These are phyloP conservation scores for Gymnocypris eckloni DNA, from an alignment of 2,797 vertebrate genomes.

Conservation along the genomic window DNA sequence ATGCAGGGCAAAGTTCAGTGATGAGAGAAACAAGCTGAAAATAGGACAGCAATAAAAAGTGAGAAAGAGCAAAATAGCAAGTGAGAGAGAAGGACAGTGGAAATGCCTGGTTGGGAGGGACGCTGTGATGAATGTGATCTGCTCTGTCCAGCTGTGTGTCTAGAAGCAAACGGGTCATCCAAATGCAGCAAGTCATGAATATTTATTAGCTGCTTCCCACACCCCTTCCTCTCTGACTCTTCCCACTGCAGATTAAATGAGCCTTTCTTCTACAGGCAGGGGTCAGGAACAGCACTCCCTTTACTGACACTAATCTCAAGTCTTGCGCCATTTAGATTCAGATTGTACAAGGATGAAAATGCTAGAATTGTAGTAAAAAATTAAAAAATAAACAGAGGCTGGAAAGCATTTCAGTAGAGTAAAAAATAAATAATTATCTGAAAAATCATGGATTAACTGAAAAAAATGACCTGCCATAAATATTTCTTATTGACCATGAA, in stretches of 20 bases:
- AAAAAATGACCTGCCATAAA: background rate
- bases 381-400: constrained; percentile 26
- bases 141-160: constrained; percentile 55
- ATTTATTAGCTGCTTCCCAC: constrained; percentile 45
- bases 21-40: constrained; percentile 44
- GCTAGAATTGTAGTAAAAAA: background rate
- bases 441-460: background rate
- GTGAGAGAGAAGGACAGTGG: background rate
- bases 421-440: background rate
- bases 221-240: background rate
- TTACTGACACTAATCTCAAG: constrained; percentile 6
- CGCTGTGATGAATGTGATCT: constrained; percentile 33
- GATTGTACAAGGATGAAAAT: constrained; percentile 18
- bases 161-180: constrained; percentile 28
- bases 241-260: constrained; percentile 31
- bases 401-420: background rate
- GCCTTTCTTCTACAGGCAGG: constrained; percentile 24
- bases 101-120: constrained; percentile 2
- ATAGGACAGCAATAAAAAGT: constrained; percentile 27
- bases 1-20: constrained; percentile 58
- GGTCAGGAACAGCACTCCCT: background rate
- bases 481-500: background rate
- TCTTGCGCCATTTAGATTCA: constrained; percentile 36
- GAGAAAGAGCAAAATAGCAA: constrained; percentile 26
- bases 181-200: constrained; percentile 29